These are phyloP conservation scores for Eupithecia inturbata DNA, from an alignment of 2,888 invertebrate genomes.

Conservation along the genomic window DNA sequence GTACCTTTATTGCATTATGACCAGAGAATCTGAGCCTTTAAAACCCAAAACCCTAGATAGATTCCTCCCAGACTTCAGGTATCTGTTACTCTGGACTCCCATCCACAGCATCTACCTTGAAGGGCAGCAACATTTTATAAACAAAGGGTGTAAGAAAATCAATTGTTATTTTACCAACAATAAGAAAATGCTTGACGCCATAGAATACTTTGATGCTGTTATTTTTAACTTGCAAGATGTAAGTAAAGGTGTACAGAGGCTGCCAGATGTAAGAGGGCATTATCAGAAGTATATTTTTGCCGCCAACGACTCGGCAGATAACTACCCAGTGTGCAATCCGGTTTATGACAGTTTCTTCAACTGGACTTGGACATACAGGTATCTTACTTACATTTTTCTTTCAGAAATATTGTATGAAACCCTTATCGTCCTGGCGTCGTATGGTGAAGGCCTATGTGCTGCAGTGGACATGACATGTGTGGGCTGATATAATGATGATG, in stretches of 20 bases:
- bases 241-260: conserved; percentile 40
- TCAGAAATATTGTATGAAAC: not conserved
- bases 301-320: conserved; percentile 69
- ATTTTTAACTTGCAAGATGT: conserved; percentile 66
- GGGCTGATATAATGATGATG: too few relatives aligned
- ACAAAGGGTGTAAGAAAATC: conserved; percentile 52
- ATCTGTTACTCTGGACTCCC: conserved; percentile 68
- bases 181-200: conserved; percentile 56
- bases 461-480: too few relatives aligned
- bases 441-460: too few relatives aligned
- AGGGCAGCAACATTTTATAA: conserved; percentile 59
- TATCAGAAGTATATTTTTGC: conserved; percentile 73
- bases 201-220: conserved; percentile 69
- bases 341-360: conserved; percentile 70
- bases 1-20: conserved; percentile 46
- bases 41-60: conserved; percentile 52
- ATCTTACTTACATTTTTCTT: not conserved
- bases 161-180: conserved; percentile 72
- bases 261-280: conserved; percentile 56
- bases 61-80: conserved; percentile 62
- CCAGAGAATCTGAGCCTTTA: conserved; percentile 40
- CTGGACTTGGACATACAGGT: conserved; percentile 79
- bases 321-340: conserved; percentile 65
- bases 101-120: conserved; percentile 53
- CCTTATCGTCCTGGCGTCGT: too few relatives aligned